A percentile compares a stretch with the other conserved stretches of the same genome.
Evolutionary conservation across 2,797 vertebrate species (phyloP).

Genomic region (Danio kyathit): DNA sequence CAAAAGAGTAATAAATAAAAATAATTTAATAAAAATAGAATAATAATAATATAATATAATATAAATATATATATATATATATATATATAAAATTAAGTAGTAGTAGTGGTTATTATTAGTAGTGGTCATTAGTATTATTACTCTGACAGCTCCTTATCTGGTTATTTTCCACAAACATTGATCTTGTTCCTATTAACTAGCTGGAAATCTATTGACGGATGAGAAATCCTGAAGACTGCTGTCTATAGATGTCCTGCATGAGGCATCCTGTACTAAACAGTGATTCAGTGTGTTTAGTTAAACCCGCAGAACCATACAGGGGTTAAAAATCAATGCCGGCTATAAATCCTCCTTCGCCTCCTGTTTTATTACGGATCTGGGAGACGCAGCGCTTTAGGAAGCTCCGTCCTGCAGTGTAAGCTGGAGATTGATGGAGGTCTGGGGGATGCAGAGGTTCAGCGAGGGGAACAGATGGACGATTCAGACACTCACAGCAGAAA

Average conservation of each 20-base stretch:
- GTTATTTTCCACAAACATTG: not conserved
- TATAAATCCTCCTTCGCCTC: conserved; percentile 63
- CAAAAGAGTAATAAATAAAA: not conserved
- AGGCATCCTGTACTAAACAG: not conserved
- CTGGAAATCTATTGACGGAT: not conserved
- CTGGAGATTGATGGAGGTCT: conserved; percentile 58
- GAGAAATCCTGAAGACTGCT: not conserved
- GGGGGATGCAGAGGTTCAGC: conserved; percentile 32
- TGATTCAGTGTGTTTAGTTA: conserved; percentile 46
- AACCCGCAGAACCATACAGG: conserved; percentile 41
- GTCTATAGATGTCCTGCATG: conserved; percentile 9
- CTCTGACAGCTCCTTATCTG: not conserved
- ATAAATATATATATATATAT: no score
- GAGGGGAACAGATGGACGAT: conserved; percentile 12
- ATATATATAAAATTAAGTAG: no score
- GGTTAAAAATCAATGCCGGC: conserved; percentile 45
- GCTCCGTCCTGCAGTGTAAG: conserved; percentile 58
- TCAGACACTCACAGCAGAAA: conserved; percentile 5
- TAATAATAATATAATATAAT: no score
- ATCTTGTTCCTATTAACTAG: not conserved
- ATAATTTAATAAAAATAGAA: not conserved
- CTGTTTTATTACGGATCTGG: conserved; percentile 60
- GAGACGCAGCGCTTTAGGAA: conserved; percentile 58
- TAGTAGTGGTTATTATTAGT: no score
- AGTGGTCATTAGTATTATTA: no score